Base-by-base conservation (phyloP, 2,113 vertebrate species). In the Lepisosteus oculatus region DNA sequence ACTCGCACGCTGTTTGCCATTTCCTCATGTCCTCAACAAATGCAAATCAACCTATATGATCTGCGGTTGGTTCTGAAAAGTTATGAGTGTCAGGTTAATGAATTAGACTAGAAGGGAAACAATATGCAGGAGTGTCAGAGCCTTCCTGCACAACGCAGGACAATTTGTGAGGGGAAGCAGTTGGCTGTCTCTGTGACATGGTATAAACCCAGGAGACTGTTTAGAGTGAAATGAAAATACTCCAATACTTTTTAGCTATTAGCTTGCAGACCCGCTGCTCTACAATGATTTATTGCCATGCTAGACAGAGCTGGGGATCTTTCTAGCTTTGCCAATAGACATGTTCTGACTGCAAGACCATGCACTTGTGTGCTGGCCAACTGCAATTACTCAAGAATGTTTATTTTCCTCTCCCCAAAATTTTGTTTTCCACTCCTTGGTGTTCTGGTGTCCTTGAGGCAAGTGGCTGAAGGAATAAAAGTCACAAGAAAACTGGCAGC, bases 251-350 rank as follows among this genome's bases (percentile, higher is more conserved):
- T 69, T 74, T 72, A 61, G 61, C 64, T 65, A 70, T 77, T 73
- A 75, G 75, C 75, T 75, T 65, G 47, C 51, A 64, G 67, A 68
- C 63, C 75, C 74, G 51, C 69, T 63, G 47, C 67, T 69, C 56
- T 8, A 64, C 61, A 61, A 75, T 79, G 78, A 79, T 79, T 77
- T 77, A 79, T 77, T 74, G 62, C 14, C 61, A 62, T 62, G 59
- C 42, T 70, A 66, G 68, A 78, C 59, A 55, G 43, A 59, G 63
- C 67, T 61, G 67, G 51, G 42, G 61, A 68, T 69, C 15, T 61
- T 41, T 17, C 64, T 67, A 45, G 47, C 41, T 65, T 56, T 61
- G 63, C 15, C 67, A 72, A 69, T 11, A 69, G 43, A 75, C 72
- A 67, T 67, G 45, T 17, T 59, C 54, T 4, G 55, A 69, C 68